Evolutionary conservation across 1,140 invertebrate genomes (phyloP), one percentile per base, ranked within the genome.

Genomic region (Lepidurus arcticus): DNA sequence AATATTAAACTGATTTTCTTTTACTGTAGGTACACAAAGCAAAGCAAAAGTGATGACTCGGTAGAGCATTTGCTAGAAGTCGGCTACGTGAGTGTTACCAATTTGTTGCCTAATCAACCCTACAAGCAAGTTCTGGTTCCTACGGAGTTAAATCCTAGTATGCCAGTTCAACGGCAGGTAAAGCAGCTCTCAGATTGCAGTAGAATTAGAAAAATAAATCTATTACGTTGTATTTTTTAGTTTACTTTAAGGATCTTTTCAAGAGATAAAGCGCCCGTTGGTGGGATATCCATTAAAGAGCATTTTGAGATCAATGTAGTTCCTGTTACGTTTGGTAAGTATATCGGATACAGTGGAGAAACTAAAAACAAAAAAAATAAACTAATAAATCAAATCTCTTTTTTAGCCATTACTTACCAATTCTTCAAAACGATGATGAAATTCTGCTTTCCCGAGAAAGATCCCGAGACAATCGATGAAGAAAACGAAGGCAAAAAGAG

Each of bases 381-480:
- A 8, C 24, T 75, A 78, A 42, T 77, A 45, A 79, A 42, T 45
- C 74, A 44, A 42, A 43, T 44, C 65, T 78, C 81, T 79, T 81
- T 73, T 87, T 74, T 83, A 93, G 90, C 90, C 76, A 86, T 99
- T 44, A 99, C 97, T 0, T 96, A 97, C 85, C 95, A 97, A 84
- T 98, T 99, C 85, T 99, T 96, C 86, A 95, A 94, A 83, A 98
- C 94, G 11, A 97, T 99, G 92, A 89, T 99, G 81, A 95, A 93
- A 84, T 99, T 98, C 85, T 99, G 97, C 84, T 99, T 99, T 85
- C 97, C 97, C n/a, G 96, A 96, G 85, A 91, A 96, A 81, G 93
- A 96, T 86, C 92, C 93, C 1, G 93, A 94, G 79, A 89, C 89
- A 42, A 91, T 92, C 79, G 93, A 95, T 81, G 91, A 91, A 1